phyloP scores from a whole-genome alignment of 1,140 invertebrate genomes.

The Aphidius ervi region DNA sequence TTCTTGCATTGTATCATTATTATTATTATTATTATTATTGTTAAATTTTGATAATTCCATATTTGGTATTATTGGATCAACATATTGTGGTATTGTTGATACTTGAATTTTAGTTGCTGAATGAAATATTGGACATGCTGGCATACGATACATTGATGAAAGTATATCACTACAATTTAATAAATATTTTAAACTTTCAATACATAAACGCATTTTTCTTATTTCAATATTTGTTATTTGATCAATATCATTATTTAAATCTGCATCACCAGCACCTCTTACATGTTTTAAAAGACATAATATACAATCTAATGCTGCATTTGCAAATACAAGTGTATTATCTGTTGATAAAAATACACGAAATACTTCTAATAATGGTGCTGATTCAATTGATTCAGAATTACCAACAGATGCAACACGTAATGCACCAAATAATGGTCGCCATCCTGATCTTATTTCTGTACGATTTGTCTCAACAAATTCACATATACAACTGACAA shows the following conservation, averaged over 20 bases:
- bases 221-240: conserved; percentile 34
- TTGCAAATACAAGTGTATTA: conserved; percentile 88
- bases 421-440: conserved; percentile 85
- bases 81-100: conserved; percentile 70
- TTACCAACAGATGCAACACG: conserved; percentile 72
- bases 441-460: conserved; percentile 90
- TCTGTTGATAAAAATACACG: conserved; percentile 88
- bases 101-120: conserved; percentile 82
- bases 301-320: conserved; percentile 90
- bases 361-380: conserved; percentile 86
- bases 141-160: conserved; percentile 90
- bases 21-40: conserved; percentile 56
- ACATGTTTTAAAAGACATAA: conserved; percentile 77
- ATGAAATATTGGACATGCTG: conserved; percentile 88
- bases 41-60: conserved; percentile 63
- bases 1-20: conserved; percentile 46
- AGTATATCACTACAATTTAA: conserved; percentile 81
- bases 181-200: conserved; percentile 81
- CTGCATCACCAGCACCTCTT: conserved; percentile 55
- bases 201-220: conserved; percentile 57
- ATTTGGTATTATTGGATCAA: conserved; percentile 82
- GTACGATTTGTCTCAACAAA: conserved; percentile 89
- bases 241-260: conserved; percentile 36
- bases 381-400: conserved; percentile 55
- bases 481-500: conserved; percentile 91